Evolutionary conservation across 2,797 vertebrate genomes (phyloP).

Genomic region (Notolabrus celidotus): DNA sequence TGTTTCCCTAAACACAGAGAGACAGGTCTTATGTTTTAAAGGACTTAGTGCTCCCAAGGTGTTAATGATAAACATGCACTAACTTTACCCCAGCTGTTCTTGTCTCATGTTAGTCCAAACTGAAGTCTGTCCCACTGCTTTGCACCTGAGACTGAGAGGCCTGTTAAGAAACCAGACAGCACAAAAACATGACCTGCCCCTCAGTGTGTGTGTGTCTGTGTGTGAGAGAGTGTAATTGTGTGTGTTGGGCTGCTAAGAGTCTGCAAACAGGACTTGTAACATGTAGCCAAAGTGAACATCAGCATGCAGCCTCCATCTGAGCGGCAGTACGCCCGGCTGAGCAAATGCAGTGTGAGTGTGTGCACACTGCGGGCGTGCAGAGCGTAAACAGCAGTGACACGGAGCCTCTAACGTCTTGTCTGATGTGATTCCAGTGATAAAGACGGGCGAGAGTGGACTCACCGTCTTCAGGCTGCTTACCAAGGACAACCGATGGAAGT

Average conservation of each 20-base stretch:
- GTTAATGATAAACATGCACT: no score
- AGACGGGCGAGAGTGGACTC: slow-evolving; percentile 86
- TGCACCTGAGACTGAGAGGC: background rate
- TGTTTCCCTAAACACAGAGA: no score
- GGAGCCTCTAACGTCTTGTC: slow-evolving; percentile 15
- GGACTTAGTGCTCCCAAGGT: no score
- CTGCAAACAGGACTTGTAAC: slow-evolving; percentile 43
- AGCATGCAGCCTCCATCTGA: slow-evolving; percentile 31
- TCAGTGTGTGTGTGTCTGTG: background rate
- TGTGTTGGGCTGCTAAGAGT: no score
- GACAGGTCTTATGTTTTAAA: no score
- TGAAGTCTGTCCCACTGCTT: background rate
- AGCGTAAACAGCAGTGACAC: slow-evolving; percentile 21
- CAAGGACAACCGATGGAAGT: slow-evolving; percentile 86
- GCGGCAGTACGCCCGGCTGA: slow-evolving; percentile 21
- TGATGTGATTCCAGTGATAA: slow-evolving; percentile 84
- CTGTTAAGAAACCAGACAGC: slow-evolving; percentile 12
- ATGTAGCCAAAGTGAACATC: slow-evolving; percentile 40
- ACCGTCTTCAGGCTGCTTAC: slow-evolving; percentile 88
- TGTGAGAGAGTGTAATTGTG: no score
- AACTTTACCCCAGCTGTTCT: no score
- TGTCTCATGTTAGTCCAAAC: no score
- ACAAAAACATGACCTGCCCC: no score
- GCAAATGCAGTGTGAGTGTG: slow-evolving; percentile 38
- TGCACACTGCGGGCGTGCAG: background rate